These are phyloP conservation scores for Nicator chloris DNA, from an alignment of 2,113 vertebrate species.

Conservation along the genomic window DNA sequence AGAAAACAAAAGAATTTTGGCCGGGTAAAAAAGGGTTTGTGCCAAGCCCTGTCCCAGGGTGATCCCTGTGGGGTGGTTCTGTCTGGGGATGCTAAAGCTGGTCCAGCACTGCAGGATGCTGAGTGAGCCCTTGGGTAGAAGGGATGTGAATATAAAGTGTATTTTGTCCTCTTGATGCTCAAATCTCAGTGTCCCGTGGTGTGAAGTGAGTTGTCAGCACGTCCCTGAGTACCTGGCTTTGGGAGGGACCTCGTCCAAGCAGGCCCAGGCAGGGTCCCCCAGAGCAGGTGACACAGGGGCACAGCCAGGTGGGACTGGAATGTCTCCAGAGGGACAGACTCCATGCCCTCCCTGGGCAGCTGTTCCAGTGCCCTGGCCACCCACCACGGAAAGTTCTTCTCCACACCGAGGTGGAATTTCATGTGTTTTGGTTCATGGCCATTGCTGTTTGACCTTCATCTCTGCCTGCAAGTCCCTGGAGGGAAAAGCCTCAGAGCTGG, in stretches of 20 bases:
- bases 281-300: background rate
- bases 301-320: background rate
- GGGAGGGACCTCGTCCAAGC: background rate
- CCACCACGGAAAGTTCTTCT: background rate
- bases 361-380: background rate
- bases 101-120: background rate
- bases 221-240: background rate
- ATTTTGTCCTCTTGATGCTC: background rate
- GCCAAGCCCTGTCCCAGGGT: background rate
- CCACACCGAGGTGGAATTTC: background rate
- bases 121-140: background rate
- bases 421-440: background rate
- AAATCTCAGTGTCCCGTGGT: background rate
- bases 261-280: background rate
- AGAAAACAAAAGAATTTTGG: background rate
- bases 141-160: background rate
- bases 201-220: background rate
- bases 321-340: background rate
- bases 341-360: background rate
- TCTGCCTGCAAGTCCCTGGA: background rate
- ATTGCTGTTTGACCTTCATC: background rate
- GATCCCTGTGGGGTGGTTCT: background rate
- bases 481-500: background rate
- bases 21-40: background rate
- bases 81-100: background rate